A percentile compares a stretch with the other conserved stretches of the same genome.
These are phyloP conservation scores for Pheosia tremula DNA, from an alignment of 2,888 invertebrate species.

Conservation along the genomic window DNA sequence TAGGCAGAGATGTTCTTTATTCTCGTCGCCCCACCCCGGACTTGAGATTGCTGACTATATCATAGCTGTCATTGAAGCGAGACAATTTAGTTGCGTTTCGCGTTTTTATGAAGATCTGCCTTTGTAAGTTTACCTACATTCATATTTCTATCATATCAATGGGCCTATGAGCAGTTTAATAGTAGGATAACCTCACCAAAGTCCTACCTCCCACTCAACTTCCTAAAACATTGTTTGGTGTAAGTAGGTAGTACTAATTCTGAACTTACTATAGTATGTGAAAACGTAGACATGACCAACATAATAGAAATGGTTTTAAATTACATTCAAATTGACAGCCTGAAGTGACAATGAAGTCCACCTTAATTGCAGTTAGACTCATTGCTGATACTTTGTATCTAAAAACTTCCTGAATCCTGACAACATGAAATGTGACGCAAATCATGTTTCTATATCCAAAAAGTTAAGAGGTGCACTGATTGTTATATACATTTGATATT, in stretches of 20 bases:
- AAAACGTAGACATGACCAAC: too few relatives aligned
- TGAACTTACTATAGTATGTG: too few relatives aligned
- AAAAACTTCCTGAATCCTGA: too few relatives aligned
- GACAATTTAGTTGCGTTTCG: constrained; percentile 66
- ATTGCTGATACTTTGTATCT: too few relatives aligned
- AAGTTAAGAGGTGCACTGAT: too few relatives aligned
- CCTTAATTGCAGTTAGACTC: too few relatives aligned
- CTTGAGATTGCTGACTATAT: constrained; percentile 66
- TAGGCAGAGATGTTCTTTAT: constrained; percentile 42
- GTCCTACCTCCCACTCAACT: constrained; percentile 26
- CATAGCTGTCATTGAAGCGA: constrained; percentile 70
- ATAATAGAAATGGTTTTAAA: too few relatives aligned
- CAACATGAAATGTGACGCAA: too few relatives aligned
- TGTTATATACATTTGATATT: too few relatives aligned
- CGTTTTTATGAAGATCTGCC: constrained; percentile 43
- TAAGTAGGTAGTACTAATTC: background rate
- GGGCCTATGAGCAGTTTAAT: constrained; percentile 36
- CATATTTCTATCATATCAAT: background rate
- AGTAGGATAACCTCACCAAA: constrained; percentile 37
- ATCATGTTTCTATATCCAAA: too few relatives aligned
- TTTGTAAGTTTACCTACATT: constrained; percentile 29
- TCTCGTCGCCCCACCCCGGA: constrained; percentile 78
- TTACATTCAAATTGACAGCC: too few relatives aligned
- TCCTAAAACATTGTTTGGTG: background rate
- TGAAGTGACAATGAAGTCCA: too few relatives aligned